phyloP scores from a whole-genome alignment of 2,113 vertebrate genomes.

The Pitta sordida region DNA sequence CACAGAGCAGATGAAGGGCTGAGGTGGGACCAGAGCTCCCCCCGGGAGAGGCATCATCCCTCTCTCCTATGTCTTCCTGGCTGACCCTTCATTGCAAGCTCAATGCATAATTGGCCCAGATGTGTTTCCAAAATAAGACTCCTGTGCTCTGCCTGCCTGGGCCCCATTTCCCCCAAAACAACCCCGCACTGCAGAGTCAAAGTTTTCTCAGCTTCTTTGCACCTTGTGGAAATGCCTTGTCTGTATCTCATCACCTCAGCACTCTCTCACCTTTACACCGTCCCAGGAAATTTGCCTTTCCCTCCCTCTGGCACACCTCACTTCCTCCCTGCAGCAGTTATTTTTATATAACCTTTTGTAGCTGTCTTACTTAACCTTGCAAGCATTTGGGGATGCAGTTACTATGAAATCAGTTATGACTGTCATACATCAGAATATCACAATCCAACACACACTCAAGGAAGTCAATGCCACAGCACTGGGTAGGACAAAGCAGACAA shows the following conservation, averaged over 20 bases:
- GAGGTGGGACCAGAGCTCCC: neutral
- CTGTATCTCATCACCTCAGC: neutral
- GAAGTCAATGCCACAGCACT: neutral
- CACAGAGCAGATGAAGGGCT: neutral
- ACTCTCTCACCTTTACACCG: rapidly evolving
- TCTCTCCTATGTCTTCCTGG: neutral
- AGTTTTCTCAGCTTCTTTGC: neutral
- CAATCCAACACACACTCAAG: rapidly evolving
- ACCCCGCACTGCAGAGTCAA: neutral
- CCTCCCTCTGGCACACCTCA: neutral
- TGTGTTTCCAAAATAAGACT: neutral
- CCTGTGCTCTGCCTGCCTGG: neutral
- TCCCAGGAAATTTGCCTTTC: neutral
- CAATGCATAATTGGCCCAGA: neutral
- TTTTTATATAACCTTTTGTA: neutral
- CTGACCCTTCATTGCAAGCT: neutral
- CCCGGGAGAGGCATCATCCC: neutral
- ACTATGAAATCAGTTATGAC: neutral
- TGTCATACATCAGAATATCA: neutral
- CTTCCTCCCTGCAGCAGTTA: neutral
- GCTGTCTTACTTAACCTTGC: neutral
- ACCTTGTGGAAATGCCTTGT: neutral
- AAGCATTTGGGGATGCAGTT: neutral
- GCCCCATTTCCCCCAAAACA: rapidly evolving
- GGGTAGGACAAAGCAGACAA: neutral